Evolutionary conservation across 2,797 vertebrate species (phyloP).

Genomic region (Macrochelys suwanniensis): DNA sequence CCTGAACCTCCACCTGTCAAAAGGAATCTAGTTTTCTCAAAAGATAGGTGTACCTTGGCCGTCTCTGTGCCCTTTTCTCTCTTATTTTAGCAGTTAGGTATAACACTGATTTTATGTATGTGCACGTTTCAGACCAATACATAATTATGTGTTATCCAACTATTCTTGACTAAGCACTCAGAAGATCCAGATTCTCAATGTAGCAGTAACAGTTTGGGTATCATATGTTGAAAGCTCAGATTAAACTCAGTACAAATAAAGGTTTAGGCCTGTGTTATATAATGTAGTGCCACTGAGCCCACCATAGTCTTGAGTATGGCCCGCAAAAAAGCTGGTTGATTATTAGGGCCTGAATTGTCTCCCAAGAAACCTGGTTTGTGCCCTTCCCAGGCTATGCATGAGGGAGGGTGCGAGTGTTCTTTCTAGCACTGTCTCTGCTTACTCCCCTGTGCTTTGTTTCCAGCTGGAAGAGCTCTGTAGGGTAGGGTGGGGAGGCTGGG

Average conservation of each 20-base stretch:
- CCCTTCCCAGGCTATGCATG: neutral
- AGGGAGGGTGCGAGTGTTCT: neutral
- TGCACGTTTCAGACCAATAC: constrained; percentile 24
- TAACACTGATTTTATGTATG: constrained; percentile 9
- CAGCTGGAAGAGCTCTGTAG: neutral
- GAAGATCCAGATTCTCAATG: constrained; percentile 47
- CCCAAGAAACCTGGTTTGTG: neutral
- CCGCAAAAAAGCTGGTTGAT: constrained; percentile 4
- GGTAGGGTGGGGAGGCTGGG: neutral
- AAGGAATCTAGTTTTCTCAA: constrained; percentile 57
- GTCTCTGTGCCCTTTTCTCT: constrained; percentile 14
- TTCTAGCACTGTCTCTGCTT: neutral
- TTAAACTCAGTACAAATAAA: constrained; percentile 13
- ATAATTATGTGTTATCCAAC: neutral
- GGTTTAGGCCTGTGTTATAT: constrained; percentile 51
- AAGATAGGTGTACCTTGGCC: constrained; percentile 55
- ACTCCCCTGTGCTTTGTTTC: neutral
- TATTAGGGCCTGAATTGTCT: constrained; percentile 22
- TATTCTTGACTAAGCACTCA: constrained; percentile 8
- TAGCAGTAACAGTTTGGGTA: constrained; percentile 38
- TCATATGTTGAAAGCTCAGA: constrained; percentile 40
- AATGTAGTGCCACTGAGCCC: constrained; percentile 37
- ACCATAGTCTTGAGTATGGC: neutral
- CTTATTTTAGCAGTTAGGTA: constrained; percentile 17
- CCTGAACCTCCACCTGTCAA: constrained; percentile 63